These are phyloP conservation scores for Megamerina dolium DNA, from an alignment of 2,888 invertebrate species.

Conservation along the genomic window DNA sequence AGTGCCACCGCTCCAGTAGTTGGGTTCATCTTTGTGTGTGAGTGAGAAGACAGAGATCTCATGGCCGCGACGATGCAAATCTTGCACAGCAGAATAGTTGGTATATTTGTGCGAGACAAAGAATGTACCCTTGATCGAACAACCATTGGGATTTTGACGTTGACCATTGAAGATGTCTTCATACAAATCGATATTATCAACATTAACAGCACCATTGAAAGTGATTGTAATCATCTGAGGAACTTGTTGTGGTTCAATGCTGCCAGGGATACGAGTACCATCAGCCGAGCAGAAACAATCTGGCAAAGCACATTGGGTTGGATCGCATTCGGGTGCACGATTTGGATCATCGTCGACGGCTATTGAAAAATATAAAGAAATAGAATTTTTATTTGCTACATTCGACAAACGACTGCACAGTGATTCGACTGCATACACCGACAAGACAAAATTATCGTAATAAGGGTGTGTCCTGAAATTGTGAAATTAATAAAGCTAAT, in stretches of 20 bases:
- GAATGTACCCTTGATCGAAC: constrained; percentile 82
- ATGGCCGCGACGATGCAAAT: constrained; percentile 81
- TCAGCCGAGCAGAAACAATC: constrained; percentile 92
- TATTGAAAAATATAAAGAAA: constrained; percentile 47
- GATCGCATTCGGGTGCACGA: constrained; percentile 86
- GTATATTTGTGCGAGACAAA: constrained; percentile 90
- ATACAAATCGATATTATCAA: constrained; percentile 88
- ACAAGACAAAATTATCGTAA: no score
- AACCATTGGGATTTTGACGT: constrained; percentile 81
- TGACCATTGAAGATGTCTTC: constrained; percentile 83
- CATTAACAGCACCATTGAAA: constrained; percentile 88
- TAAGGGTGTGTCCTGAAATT: no score
- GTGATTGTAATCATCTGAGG: constrained; percentile 92
- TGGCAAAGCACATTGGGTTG: constrained; percentile 79
- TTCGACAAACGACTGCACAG: no score
- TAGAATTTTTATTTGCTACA: no score
- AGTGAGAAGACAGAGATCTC: constrained; percentile 89
- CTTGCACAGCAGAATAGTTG: constrained; percentile 85
- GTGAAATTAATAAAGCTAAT: not conserved
- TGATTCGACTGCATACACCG: no score
- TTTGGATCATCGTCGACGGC: constrained; percentile 87
- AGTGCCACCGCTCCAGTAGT: constrained; percentile 80
- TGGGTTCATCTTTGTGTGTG: constrained; percentile 87
- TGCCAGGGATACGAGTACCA: constrained; percentile 82
- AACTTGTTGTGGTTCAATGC: constrained; percentile 74